Evolutionary conservation across 2,113 vertebrate species (phyloP).

Genomic region (Peucedramus taeniatus): DNA sequence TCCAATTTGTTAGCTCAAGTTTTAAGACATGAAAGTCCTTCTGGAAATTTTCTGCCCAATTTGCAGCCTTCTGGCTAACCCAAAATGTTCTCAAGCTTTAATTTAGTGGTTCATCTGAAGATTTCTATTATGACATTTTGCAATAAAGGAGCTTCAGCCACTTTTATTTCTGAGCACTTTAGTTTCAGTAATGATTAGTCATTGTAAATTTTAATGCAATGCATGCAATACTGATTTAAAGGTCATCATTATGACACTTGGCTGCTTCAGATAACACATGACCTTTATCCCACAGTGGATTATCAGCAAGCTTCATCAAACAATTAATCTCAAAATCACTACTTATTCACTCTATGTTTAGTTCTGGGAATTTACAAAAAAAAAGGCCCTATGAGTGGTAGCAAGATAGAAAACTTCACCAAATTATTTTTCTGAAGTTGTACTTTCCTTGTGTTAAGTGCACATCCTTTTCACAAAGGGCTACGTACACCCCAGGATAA

Average conservation of each 20-base stretch:
- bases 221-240: neutral
- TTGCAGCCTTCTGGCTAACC: neutral
- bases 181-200: neutral
- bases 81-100: neutral
- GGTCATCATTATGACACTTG: neutral
- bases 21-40: neutral
- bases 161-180: neutral
- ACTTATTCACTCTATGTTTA: neutral
- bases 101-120: neutral
- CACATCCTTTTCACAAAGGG: neutral
- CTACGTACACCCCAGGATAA: neutral
- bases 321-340: neutral
- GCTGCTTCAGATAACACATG: neutral
- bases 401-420: neutral
- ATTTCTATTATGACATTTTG: neutral
- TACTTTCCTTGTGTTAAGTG: neutral
- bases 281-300: neutral
- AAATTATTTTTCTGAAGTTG: neutral
- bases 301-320: neutral
- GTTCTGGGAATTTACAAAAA: neutral
- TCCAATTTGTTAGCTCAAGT: neutral
- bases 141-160: neutral
- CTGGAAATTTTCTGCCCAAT: neutral
- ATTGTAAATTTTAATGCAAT: neutral
- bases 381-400: neutral